These are phyloP conservation scores for Anhinga anhinga DNA, from an alignment of 2,113 vertebrate species.

Conservation along the genomic window DNA sequence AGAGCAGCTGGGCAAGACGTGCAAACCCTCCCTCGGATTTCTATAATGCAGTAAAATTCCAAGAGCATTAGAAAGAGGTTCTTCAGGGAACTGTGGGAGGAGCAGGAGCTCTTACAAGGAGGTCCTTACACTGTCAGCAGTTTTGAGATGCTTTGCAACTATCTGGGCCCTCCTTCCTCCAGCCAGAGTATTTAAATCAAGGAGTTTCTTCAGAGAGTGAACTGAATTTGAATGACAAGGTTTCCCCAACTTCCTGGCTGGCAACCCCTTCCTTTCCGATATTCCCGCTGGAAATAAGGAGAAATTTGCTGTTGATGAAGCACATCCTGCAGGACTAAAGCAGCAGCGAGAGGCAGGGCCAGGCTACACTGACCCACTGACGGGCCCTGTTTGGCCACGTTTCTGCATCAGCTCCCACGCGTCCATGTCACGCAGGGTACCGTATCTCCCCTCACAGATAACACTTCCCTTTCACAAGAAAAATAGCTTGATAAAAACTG, in stretches of 20 bases:
- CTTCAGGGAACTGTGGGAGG: neutral
- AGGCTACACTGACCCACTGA: neutral
- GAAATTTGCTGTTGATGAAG: neutral
- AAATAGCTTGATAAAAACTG: neutral
- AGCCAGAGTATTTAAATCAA: neutral
- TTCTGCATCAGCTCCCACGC: neutral
- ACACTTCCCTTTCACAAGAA: neutral
- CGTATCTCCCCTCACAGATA: neutral
- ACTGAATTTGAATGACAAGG: neutral
- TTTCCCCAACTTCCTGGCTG: neutral
- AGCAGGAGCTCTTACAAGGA: neutral
- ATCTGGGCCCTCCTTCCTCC: neutral
- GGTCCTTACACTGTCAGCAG: constrained; percentile 27
- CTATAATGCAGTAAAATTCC: neutral
- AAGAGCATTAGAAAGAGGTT: neutral
- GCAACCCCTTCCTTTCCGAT: neutral
- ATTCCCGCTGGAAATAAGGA: neutral
- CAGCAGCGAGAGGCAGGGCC: neutral
- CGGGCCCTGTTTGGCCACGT: neutral
- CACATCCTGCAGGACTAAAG: neutral
- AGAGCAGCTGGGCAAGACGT: neutral
- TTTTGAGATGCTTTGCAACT: neutral
- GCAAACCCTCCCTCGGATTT: neutral
- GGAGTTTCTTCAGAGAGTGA: neutral
- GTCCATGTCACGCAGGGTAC: neutral